Conservation (phyloP, 2,888 invertebrate species). For the Arrhopalites spinosus region DNA sequence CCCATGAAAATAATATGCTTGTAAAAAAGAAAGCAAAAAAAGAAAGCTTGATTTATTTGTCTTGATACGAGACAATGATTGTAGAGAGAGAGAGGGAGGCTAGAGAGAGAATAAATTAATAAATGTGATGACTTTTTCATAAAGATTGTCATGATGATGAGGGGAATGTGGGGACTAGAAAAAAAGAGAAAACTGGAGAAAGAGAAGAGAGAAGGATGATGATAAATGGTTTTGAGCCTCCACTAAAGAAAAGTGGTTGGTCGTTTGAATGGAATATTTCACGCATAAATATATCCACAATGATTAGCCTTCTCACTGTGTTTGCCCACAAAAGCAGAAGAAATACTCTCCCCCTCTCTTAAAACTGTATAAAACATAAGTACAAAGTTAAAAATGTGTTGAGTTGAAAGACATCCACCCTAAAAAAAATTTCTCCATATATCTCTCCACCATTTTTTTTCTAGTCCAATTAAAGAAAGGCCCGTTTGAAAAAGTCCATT, state of each 20-base stretch:
- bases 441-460: not conserved
- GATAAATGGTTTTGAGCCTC: conserved; percentile 19
- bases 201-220: not conserved
- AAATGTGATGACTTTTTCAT: conserved; percentile 23
- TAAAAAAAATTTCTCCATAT: no score
- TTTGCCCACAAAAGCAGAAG: conserved; percentile 15
- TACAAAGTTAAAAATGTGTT: not conserved
- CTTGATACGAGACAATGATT: not conserved
- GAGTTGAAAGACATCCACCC: not conserved
- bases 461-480: conserved; percentile 44
- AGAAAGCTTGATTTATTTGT: conserved; percentile 5
- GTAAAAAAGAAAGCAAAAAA: no score
- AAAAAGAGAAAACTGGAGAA: not conserved
- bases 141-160: conserved; percentile 1
- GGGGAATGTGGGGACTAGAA: not conserved
- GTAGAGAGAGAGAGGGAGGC: conserved; percentile 1
- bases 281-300: conserved; percentile 18
- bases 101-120: conserved; percentile 14
- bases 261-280: conserved; percentile 8
- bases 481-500: conserved; percentile 48
- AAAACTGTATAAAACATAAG: not conserved
- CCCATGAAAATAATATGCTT: no score
- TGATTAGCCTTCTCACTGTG: conserved; percentile 12
- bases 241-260: no score
- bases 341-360: not conserved